These are phyloP conservation scores for Clinocottus analis DNA, from an alignment of 2,113 vertebrate genomes.

Conservation along the genomic window DNA sequence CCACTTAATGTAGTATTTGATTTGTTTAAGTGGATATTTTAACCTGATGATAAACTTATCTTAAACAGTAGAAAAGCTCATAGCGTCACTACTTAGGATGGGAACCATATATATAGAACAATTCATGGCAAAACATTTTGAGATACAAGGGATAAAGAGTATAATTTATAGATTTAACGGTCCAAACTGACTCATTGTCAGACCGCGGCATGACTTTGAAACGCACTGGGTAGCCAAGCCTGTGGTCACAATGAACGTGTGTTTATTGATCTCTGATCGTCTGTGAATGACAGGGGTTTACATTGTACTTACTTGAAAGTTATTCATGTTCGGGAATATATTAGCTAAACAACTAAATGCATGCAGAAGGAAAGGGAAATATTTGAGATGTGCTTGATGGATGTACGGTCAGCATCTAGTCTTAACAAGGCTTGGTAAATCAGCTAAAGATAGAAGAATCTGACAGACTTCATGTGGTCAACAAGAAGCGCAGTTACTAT, in stretches of 20 bases:
- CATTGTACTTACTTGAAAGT: no score
- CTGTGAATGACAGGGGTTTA: no score
- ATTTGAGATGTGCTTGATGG: not conserved
- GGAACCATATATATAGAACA: not conserved
- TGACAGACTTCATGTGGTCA: not conserved
- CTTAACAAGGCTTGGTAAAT: not conserved
- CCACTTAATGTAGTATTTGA: not conserved
- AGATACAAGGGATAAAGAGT: no score
- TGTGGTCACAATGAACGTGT: no score
- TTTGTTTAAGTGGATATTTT: not conserved
- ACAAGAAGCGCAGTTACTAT: not conserved
- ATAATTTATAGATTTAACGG: no score
- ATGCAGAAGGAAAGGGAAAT: not conserved
- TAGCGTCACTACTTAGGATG: not conserved
- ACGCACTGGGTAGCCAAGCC: no score
- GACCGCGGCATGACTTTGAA: no score
- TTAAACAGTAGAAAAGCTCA: not conserved
- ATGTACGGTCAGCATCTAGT: not conserved
- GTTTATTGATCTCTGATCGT: no score
- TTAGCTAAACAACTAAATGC: not conserved
- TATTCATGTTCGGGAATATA: not conserved
- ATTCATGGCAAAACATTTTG: not conserved
- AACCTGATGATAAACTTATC: not conserved
- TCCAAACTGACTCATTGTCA: no score
- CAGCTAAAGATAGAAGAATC: not conserved